Percentiles rank a stretch among this genome's conserved stretches.
These are phyloP conservation scores for Alethe diademata DNA, from an alignment of 2,113 vertebrate genomes.

Conservation along the genomic window DNA sequence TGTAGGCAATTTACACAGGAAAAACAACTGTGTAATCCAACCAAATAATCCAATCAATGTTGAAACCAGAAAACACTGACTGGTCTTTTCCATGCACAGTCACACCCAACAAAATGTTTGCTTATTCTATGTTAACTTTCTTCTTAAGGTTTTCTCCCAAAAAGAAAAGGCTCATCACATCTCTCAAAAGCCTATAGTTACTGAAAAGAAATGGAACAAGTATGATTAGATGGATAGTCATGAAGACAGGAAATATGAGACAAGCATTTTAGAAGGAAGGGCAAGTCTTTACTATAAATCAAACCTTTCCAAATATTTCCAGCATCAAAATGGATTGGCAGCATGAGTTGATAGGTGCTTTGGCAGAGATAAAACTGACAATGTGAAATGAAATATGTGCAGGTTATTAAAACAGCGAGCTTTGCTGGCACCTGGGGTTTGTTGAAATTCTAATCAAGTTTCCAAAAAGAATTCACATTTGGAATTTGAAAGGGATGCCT, in stretches of 20 bases:
- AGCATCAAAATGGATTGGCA: background rate
- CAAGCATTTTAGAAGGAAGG: background rate
- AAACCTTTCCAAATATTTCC: constrained; percentile 11
- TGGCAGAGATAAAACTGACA: constrained; percentile 25
- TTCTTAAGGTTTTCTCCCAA: background rate
- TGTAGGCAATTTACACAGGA: background rate
- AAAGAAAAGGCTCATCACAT: background rate
- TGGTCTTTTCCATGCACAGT: background rate
- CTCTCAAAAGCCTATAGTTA: background rate
- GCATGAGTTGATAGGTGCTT: background rate
- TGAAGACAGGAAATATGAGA: background rate
- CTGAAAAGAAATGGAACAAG: background rate
- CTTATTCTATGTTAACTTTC: background rate
- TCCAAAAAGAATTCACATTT: constrained; percentile 9
- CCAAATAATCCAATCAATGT: background rate
- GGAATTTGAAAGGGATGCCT: background rate
- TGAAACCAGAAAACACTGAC: background rate
- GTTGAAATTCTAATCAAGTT: background rate
- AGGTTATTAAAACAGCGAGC: background rate
- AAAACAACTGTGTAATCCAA: background rate
- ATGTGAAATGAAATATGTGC: background rate
- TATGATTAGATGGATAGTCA: background rate
- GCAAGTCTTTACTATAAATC: background rate
- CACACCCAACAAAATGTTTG: background rate
- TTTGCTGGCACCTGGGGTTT: background rate